Evolutionary conservation across 2,797 vertebrate genomes (phyloP).

Genomic region (Xerus rutilus): DNA sequence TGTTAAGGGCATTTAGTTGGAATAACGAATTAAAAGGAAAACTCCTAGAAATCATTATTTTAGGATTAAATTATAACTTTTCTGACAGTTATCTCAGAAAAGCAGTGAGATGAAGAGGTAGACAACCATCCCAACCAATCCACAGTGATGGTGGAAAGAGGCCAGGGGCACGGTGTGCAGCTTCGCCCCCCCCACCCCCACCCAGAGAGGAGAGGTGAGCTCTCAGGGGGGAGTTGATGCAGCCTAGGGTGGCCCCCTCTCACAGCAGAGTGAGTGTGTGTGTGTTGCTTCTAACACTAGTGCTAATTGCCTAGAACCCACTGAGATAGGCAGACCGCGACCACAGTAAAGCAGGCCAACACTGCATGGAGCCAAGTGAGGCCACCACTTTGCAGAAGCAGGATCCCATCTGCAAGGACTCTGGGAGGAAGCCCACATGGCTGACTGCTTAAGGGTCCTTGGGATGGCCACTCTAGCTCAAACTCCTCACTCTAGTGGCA

Average conservation of each 20-base stretch:
- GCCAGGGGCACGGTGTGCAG: accelerated
- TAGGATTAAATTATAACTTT: background rate
- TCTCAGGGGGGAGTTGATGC: background rate
- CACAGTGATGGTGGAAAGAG: background rate
- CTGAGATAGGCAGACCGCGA: background rate
- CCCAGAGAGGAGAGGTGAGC: background rate
- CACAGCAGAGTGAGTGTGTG: background rate
- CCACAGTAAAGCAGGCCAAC: background rate
- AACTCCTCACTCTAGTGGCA: background rate
- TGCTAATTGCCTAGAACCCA: background rate
- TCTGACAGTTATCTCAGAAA: slow-evolving; percentile 41
- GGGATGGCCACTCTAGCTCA: too few species aligned
- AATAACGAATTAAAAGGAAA: slow-evolving; percentile 13
- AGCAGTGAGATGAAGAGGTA: background rate
- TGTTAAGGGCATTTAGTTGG: background rate
- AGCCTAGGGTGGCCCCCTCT: background rate
- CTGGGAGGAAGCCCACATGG: accelerated
- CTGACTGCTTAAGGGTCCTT: background rate
- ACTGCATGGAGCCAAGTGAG: accelerated
- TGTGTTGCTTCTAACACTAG: background rate
- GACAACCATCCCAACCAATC: background rate
- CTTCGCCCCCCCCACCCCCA: background rate
- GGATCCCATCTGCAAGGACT: background rate
- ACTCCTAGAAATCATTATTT: background rate
- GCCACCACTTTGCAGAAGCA: background rate